phyloP scores from a whole-genome alignment of 2,888 invertebrate species.

The Rutpela maculata region DNA sequence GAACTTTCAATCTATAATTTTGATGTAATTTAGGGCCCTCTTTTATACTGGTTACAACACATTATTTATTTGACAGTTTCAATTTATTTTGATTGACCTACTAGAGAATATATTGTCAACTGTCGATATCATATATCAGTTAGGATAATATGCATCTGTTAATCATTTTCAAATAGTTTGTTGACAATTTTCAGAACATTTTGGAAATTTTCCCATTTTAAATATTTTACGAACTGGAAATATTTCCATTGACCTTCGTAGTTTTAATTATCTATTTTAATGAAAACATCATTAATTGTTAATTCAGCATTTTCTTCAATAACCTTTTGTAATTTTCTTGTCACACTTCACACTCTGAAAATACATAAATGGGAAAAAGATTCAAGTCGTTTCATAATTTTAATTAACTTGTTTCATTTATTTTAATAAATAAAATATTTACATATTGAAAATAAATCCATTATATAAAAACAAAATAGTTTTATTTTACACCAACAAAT shows the following conservation, averaged over 20 bases:
- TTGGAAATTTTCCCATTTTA: not conserved
- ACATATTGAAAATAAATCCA: not conserved
- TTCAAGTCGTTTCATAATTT: not conserved
- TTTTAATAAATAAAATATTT: not conserved
- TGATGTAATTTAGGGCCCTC: too few species aligned
- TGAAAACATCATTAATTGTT: too few species aligned
- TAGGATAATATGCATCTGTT: not conserved
- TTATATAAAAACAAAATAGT: slow-evolving; percentile 7
- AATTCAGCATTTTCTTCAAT: too few species aligned
- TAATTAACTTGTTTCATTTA: not conserved
- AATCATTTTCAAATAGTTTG: not conserved
- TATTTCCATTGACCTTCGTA: not conserved
- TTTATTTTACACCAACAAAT: slow-evolving; percentile 7
- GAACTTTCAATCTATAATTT: too few species aligned
- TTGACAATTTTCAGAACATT: not conserved
- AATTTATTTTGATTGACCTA: too few species aligned
- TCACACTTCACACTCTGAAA: too few species aligned
- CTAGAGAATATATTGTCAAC: not conserved
- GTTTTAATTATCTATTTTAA: not conserved
- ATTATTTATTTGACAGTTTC: too few species aligned
- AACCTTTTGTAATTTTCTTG: too few species aligned
- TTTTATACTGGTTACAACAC: too few species aligned
- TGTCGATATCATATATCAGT: not conserved
- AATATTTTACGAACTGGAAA: not conserved
- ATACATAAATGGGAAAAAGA: not conserved